Conservation (phyloP, 2,888 invertebrate species). For the Oscheius onirici region DNA sequence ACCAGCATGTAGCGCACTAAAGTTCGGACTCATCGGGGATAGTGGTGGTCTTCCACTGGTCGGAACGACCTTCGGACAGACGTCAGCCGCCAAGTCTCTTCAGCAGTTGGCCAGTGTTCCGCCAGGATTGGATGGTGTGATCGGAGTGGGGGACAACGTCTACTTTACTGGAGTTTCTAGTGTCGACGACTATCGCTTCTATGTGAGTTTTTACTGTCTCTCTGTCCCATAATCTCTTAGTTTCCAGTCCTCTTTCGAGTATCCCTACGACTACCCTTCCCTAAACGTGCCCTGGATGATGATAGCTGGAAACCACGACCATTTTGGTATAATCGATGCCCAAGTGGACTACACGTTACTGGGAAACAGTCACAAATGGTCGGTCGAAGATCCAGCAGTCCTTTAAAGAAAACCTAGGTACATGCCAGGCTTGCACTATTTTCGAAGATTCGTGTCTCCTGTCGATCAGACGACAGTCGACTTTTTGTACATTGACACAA, state of each 20-base stretch:
- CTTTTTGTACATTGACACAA: constrained; percentile 75
- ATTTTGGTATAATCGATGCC: constrained; percentile 75
- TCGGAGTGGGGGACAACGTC: constrained; percentile 74
- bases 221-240: too few relatives aligned
- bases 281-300: constrained; percentile 73
- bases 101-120: too few relatives aligned
- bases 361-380: constrained; percentile 60
- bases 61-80: too few relatives aligned
- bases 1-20: too few relatives aligned
- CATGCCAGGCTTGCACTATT: constrained; percentile 66
- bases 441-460: constrained; percentile 70
- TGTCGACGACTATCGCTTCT: constrained; percentile 73
- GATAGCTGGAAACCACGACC: constrained; percentile 76
- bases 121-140: constrained; percentile 68
- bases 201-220: constrained; percentile 60
- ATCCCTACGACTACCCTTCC: constrained; percentile 71
- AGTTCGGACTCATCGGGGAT: too few relatives aligned
- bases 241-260: constrained; percentile 72
- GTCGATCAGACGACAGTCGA: constrained; percentile 71
- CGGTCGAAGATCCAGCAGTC: too few relatives aligned
- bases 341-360: constrained; percentile 73
- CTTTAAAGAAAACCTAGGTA: constrained; percentile 40
- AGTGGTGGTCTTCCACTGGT: too few relatives aligned
- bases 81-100: too few relatives aligned
- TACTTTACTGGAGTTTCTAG: constrained; percentile 74